These are phyloP conservation scores for Lophotriccus pileatus DNA, from an alignment of 2,797 vertebrate genomes.

Conservation along the genomic window DNA sequence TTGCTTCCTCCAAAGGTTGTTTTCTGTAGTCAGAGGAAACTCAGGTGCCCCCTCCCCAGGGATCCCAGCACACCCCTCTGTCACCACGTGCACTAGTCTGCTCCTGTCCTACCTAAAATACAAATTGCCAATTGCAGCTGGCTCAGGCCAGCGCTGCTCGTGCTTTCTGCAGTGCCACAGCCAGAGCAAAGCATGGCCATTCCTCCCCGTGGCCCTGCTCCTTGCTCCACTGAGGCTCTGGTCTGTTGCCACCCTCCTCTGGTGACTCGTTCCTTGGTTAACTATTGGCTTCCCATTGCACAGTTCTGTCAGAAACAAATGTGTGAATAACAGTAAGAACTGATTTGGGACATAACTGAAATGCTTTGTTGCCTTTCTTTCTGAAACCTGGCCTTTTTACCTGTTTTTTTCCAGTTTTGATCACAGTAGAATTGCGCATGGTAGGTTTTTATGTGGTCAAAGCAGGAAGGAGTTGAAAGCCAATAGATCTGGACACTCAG, in stretches of 20 bases:
- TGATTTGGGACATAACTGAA: not conserved
- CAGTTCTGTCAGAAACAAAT: not conserved
- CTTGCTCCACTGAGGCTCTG: not conserved
- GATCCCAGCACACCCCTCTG: not conserved
- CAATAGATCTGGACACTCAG: not conserved
- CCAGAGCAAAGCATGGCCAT: not conserved
- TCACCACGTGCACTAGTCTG: not conserved
- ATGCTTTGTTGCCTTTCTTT: constrained; percentile 17
- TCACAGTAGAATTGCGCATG: not conserved
- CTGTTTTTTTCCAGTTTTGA: not conserved
- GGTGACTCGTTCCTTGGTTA: not conserved
- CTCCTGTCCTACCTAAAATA: not conserved
- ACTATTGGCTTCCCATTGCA: not conserved
- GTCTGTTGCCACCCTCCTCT: not conserved
- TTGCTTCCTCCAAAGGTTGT: not conserved
- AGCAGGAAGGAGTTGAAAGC: constrained; percentile 23
- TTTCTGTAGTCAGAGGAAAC: constrained; percentile 23
- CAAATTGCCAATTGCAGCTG: constrained; percentile 36
- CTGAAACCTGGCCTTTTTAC: not conserved
- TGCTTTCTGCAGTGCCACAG: not conserved
- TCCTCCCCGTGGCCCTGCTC: not conserved
- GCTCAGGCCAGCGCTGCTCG: constrained; percentile 38
- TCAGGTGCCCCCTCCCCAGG: constrained; percentile 62
- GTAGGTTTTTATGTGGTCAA: not conserved
- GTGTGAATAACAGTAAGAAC: not conserved